Base-by-base conservation (phyloP, 2,888 invertebrate species). In the Argynnis bischoffii region DNA sequence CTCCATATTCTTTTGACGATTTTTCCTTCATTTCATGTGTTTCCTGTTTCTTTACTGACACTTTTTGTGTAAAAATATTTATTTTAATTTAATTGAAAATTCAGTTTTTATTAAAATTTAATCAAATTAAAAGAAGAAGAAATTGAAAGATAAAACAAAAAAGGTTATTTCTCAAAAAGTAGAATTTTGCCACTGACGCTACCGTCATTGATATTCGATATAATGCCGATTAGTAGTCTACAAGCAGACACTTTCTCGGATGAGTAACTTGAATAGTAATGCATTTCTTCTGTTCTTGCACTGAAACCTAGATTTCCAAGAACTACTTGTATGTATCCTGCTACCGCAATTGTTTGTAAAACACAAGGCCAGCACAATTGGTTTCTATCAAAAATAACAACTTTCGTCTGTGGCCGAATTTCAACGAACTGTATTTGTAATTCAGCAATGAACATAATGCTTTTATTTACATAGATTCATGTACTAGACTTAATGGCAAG, bases 211-310 rank as follows among this genome's bases (percentile, higher is more conserved):
- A 50, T 48, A 63, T 61, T 64, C 63, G 35, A 56, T 53, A 59
- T 35, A 63, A 57, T 57, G 56, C 16, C 54, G 57, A 57, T 61
- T 63, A 51, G 50, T 41, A 48, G 51, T 56, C 51, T 51, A 16
- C 46, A 3, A 18, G 41, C 57, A 57, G 41, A 57, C 67, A 67
- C 67, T 70, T 70, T 70, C 67, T 46, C 53, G 64, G 61, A 56
- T 55, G 16, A 64, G 15, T n/a, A 26, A 55, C 50, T 53, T 67
- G 61, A 67, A 70, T 67, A 54, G 53, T 64, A 55, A 67, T 63
- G 57, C 21, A 55, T 63, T 69, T 55, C 64, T 57, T 61, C 50
- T 59, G 55, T 64, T 66, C 64, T 55, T 57, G 47, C 56, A 54
- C n/a, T 54, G 18, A 26, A 66, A 21, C 47, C 59, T n/a, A 66